These are phyloP conservation scores for Cinclus mexicanus DNA, from an alignment of 2,113 vertebrate genomes.

Conservation along the genomic window DNA sequence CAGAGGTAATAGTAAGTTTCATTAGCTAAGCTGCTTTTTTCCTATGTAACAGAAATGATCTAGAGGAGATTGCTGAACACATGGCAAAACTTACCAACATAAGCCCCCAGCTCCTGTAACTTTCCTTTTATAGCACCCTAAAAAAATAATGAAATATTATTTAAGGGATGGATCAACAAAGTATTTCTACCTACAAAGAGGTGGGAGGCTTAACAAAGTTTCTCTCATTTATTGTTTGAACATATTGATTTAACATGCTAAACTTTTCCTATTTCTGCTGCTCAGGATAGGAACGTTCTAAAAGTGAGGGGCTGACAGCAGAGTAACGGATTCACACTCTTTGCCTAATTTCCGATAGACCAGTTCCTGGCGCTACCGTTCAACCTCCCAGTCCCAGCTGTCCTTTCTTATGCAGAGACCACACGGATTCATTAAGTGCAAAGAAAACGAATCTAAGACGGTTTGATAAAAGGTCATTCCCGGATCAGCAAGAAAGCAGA, in stretches of 20 bases:
- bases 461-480: not conserved
- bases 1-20: not conserved
- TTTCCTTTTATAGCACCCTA: slow-evolving; percentile 97
- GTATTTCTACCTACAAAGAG: not conserved
- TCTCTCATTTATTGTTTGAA: not conserved
- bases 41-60: not conserved
- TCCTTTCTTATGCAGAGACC: not conserved
- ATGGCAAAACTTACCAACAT: slow-evolving; percentile 87
- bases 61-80: not conserved
- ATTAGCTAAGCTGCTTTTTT: not conserved
- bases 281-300: fast-evolving
- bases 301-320: not conserved
- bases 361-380: not conserved
- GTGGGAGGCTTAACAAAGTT: not conserved
- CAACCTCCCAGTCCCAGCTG: not conserved
- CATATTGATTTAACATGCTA: fast-evolving
- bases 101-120: slow-evolving; percentile 94
- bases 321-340: not conserved
- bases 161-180: not conserved
- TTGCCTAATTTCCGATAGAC: not conserved
- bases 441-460: not conserved
- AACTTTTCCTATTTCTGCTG: not conserved
- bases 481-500: not conserved
- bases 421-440: not conserved
- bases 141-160: slow-evolving; percentile 44